Evolutionary conservation across 2,888 invertebrate genomes (phyloP).

Genomic region (Trichopria drosophilae): DNA sequence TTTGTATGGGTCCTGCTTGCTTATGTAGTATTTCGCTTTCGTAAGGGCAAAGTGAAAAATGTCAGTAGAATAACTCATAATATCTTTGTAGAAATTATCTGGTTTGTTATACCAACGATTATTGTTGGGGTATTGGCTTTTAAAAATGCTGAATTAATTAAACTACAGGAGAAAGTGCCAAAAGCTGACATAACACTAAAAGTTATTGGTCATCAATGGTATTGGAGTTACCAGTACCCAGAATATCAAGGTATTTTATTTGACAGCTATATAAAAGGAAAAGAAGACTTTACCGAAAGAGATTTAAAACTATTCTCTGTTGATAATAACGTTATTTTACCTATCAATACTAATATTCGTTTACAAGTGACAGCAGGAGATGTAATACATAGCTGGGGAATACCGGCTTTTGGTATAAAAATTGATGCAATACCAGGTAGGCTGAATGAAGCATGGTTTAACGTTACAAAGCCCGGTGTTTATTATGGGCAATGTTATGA

Average conservation of each 20-base stretch:
- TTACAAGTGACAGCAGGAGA: slow-evolving; percentile 66
- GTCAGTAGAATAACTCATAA: slow-evolving; percentile 16
- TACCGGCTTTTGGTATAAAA: slow-evolving; percentile 67
- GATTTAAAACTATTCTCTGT: slow-evolving; percentile 68
- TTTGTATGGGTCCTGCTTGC: slow-evolving; percentile 24
- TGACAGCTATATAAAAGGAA: slow-evolving; percentile 66
- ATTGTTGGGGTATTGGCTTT: slow-evolving; percentile 22
- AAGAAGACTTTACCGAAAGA: slow-evolving; percentile 54
- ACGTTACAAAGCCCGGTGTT: slow-evolving; percentile 67
- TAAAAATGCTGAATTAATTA: slow-evolving; percentile 23
- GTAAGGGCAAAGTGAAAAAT: slow-evolving; percentile 21
- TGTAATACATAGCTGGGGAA: slow-evolving; percentile 70
- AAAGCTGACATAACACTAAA: slow-evolving; percentile 61
- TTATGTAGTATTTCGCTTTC: slow-evolving; percentile 23
- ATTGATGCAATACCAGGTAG: slow-evolving; percentile 69
- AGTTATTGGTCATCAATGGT: slow-evolving; percentile 69
- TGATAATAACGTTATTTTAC: slow-evolving; percentile 66
- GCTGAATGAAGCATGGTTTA: slow-evolving; percentile 66
- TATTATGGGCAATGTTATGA: slow-evolving; percentile 79
- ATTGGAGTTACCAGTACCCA: slow-evolving; percentile 70
- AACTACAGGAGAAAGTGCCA: slow-evolving; percentile 22
- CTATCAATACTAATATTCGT: slow-evolving; percentile 67
- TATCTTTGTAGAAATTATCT: slow-evolving; percentile 20
- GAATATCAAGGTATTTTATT: slow-evolving; percentile 66
- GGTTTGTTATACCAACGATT: slow-evolving; percentile 23